phyloP scores from a whole-genome alignment of 2,797 vertebrate genomes.

The Sternarchorhynchus goeldii region DNA sequence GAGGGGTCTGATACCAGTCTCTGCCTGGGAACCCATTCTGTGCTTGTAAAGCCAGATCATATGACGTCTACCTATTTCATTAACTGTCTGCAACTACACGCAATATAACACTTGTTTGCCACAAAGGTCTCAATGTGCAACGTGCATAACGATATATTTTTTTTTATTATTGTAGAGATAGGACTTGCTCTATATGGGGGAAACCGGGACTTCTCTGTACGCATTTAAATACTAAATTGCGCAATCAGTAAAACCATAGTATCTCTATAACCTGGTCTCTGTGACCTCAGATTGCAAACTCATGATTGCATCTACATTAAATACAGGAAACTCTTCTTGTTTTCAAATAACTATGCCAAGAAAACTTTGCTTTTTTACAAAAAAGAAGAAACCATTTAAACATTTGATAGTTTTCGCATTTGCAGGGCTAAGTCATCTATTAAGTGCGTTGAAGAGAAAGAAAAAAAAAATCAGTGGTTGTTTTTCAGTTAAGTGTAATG shows the following conservation, averaged over 20 bases:
- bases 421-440: no score
- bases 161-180: constrained; percentile 10
- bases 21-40: constrained; percentile 69
- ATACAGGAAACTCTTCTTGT: not conserved
- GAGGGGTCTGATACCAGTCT: constrained; percentile 63
- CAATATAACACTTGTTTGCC: constrained; percentile 51
- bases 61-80: constrained; percentile 53
- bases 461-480: not conserved
- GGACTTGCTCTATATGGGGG: not conserved
- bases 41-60: constrained; percentile 53
- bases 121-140: constrained; percentile 57
- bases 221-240: not conserved
- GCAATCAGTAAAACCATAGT: no score
- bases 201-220: not conserved
- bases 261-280: no score
- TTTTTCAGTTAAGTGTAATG: constrained; percentile 29
- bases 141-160: constrained; percentile 52
- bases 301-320: not conserved
- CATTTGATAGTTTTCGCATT: not conserved
- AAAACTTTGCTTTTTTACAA: not conserved
- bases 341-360: not conserved
- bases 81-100: constrained; percentile 57
- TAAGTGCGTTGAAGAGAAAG: no score
- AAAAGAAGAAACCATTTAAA: not conserved
- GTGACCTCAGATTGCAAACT: not conserved